Conservation (phyloP, 1,140 invertebrate species). For the Drosophila grimshawi region DNA sequence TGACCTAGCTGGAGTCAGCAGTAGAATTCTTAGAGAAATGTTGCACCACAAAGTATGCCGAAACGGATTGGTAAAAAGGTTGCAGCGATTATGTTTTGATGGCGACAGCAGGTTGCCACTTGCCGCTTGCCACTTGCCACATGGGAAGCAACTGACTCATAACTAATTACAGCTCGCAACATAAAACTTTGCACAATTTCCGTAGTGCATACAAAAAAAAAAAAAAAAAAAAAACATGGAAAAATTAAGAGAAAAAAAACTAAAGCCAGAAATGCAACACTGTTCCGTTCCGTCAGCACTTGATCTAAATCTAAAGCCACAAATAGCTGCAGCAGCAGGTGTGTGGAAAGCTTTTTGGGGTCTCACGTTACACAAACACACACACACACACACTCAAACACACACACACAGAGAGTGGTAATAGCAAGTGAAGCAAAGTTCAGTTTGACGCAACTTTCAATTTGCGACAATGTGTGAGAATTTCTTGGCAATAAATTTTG, state of each 20-base stretch:
- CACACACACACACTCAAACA: too few species aligned
- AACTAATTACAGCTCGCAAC: slow-evolving; percentile 43
- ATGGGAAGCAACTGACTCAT: slow-evolving; percentile 30
- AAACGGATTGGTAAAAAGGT: slow-evolving; percentile 20
- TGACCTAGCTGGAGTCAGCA: neutral
- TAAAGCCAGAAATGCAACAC: slow-evolving; percentile 55
- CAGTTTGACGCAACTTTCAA: slow-evolving; percentile 53
- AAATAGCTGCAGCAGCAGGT: slow-evolving; percentile 65
- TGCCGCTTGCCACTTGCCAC: slow-evolving; percentile 40
- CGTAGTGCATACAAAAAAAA: slow-evolving; percentile 30
- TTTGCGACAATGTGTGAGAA: slow-evolving; percentile 79
- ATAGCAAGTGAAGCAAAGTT: slow-evolving; percentile 34
- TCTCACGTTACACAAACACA: slow-evolving; percentile 70
- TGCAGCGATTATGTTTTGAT: slow-evolving; percentile 38
- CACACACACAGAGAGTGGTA: too few species aligned
- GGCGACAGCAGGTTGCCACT: slow-evolving; percentile 34
- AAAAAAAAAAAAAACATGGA: slow-evolving; percentile 1
- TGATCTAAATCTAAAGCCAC: slow-evolving; percentile 62
- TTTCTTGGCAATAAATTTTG: slow-evolving; percentile 71
- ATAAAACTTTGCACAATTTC: slow-evolving; percentile 53
- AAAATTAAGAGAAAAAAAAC: slow-evolving; percentile 21
- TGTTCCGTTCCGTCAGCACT: slow-evolving; percentile 43
- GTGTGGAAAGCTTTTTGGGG: slow-evolving; percentile 24
- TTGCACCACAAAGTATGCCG: slow-evolving; percentile 1
- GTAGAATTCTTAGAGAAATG: neutral